These are phyloP conservation scores for Cercopithecus diana DNA, from an alignment of 2,797 vertebrate species.

Conservation along the genomic window DNA sequence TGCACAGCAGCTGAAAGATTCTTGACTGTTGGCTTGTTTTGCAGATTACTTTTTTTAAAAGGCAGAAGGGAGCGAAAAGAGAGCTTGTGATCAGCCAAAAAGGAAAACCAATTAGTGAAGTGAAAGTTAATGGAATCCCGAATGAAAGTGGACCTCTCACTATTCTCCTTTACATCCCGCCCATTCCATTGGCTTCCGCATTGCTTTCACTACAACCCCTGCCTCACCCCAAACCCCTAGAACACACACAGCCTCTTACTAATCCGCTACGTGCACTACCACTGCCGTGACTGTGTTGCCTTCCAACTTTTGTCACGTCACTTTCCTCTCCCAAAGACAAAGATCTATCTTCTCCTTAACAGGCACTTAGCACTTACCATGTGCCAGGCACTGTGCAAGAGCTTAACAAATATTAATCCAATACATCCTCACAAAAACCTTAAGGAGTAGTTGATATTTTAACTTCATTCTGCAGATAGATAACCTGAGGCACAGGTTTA, in stretches of 20 bases:
- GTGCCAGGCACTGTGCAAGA: constrained; percentile 29
- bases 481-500: neutral
- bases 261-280: neutral
- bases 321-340: neutral
- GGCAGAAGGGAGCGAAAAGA: neutral
- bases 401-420: neutral
- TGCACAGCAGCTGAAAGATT: neutral
- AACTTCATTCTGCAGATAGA: neutral
- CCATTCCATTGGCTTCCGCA: neutral
- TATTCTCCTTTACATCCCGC: neutral
- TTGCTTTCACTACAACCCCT: neutral
- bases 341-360: neutral
- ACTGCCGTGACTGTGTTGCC: neutral
- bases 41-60: neutral
- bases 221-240: neutral
- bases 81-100: neutral
- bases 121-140: neutral
- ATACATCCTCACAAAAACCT: neutral
- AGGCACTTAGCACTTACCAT: neutral
- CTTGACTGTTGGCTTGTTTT: neutral
- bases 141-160: neutral
- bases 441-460: neutral
- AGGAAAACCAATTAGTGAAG: neutral
- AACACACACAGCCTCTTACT: neutral
- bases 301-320: neutral